A percentile compares a stretch with the other conserved stretches of the same genome.
Evolutionary conservation across 1,140 invertebrate species (phyloP).

Genomic region (Panagrolaimus sp.): DNA sequence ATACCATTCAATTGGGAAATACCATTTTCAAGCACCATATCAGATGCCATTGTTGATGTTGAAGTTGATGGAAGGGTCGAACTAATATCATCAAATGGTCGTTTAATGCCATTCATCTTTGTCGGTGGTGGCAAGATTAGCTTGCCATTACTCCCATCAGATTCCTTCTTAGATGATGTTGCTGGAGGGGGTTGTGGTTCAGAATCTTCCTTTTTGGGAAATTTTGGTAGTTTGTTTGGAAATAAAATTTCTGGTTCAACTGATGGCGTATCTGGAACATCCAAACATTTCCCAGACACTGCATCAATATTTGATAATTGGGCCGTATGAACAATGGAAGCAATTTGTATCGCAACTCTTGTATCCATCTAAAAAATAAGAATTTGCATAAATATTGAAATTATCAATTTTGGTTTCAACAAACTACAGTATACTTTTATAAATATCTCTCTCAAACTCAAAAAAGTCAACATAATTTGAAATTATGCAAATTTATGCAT

Average conservation of each 20-base stretch:
- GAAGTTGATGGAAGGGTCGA: background rate
- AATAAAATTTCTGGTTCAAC: slow-evolving; percentile 2
- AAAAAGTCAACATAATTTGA: too few species aligned
- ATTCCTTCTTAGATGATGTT: background rate
- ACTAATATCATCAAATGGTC: background rate
- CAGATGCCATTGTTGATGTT: background rate
- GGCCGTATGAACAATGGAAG: background rate
- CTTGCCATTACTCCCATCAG: background rate
- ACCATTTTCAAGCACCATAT: background rate
- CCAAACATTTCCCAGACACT: background rate
- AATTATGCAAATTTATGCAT: too few species aligned
- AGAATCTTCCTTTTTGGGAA: background rate
- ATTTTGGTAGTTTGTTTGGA: background rate
- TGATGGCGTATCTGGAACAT: background rate
- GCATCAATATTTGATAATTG: background rate
- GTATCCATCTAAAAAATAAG: slow-evolving; percentile 24
- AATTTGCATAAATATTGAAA: background rate
- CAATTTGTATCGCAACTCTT: slow-evolving; percentile 12
- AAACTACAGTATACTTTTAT: too few species aligned
- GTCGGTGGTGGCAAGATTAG: background rate
- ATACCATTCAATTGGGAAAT: background rate
- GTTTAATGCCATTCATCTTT: background rate
- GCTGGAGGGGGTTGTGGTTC: background rate
- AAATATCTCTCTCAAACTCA: too few species aligned
- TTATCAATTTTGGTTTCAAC: too few species aligned